Evolutionary conservation across 2,888 invertebrate genomes (phyloP).

Genomic region (Enchytraeus crypticus): DNA sequence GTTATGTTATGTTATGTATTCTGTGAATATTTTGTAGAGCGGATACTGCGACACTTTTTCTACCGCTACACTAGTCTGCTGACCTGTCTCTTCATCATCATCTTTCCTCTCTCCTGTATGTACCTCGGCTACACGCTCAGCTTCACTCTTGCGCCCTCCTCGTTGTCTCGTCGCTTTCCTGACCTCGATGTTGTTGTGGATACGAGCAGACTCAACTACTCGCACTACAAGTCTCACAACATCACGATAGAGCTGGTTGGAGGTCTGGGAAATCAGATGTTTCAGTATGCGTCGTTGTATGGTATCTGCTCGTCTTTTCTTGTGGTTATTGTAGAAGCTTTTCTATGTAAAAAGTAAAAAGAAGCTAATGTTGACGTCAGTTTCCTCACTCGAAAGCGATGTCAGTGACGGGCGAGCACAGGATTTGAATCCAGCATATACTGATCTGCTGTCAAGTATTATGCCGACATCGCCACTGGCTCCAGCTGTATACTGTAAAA

Average conservation of each 20-base stretch:
- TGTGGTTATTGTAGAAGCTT: no score
- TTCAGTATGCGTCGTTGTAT: conserved; percentile 26
- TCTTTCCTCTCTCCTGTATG: conserved; percentile 18
- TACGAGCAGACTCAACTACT: conserved; percentile 18
- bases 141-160: conserved; percentile 15
- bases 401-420: no score
- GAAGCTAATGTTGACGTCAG: no score
- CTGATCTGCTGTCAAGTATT: no score
- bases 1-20: no score
- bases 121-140: conserved; percentile 22
- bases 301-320: no score
- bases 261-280: conserved; percentile 27
- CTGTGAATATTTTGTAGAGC: background rate
- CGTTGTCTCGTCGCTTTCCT: background rate
- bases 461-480: no score
- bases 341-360: no score
- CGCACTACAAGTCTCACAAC: conserved; percentile 23
- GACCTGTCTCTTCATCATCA: conserved; percentile 17
- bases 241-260: conserved; percentile 19
- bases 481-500: no score
- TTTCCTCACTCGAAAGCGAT: no score
- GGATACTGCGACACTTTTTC: background rate
- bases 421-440: no score
- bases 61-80: background rate
- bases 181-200: conserved; percentile 20